Percentiles rank a stretch among this genome's conserved stretches.
phyloP scores from a whole-genome alignment of 2,888 invertebrate genomes.

The Aphodius sticticus region DNA sequence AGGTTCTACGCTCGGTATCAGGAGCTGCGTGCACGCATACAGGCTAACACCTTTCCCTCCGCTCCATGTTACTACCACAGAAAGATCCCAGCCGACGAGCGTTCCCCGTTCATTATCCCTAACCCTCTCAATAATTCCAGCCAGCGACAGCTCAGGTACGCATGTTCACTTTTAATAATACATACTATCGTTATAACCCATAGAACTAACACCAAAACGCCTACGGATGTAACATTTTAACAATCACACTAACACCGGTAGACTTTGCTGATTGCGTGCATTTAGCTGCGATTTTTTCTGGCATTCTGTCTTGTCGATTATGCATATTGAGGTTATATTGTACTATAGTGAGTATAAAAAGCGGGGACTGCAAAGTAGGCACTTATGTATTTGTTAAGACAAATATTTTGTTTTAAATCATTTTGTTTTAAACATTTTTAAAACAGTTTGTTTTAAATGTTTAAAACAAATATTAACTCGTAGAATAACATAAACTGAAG shows the following conservation, averaged over 20 bases:
- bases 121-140: constrained; percentile 47
- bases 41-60: constrained; percentile 83
- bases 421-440: no score
- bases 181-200: constrained; percentile 27
- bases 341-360: no score
- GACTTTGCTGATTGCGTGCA: neutral
- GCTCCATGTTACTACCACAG: constrained; percentile 36
- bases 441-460: no score
- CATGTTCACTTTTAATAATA: constrained; percentile 47
- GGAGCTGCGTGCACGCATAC: constrained; percentile 88
- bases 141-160: constrained; percentile 56
- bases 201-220: constrained; percentile 10
- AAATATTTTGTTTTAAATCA: no score
- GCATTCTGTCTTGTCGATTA: neutral
- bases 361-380: no score
- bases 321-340: neutral
- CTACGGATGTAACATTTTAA: neutral
- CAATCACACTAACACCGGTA: neutral
- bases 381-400: no score
- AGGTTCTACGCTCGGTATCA: constrained; percentile 91
- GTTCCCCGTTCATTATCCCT: constrained; percentile 54
- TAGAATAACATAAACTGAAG: no score
- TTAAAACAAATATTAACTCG: no score
- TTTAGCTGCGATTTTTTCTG: constrained; percentile 5
- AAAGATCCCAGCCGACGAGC: constrained; percentile 41